Evolutionary conservation across 2,888 invertebrate genomes (phyloP).

Genomic region (Leucoptera coffeella): DNA sequence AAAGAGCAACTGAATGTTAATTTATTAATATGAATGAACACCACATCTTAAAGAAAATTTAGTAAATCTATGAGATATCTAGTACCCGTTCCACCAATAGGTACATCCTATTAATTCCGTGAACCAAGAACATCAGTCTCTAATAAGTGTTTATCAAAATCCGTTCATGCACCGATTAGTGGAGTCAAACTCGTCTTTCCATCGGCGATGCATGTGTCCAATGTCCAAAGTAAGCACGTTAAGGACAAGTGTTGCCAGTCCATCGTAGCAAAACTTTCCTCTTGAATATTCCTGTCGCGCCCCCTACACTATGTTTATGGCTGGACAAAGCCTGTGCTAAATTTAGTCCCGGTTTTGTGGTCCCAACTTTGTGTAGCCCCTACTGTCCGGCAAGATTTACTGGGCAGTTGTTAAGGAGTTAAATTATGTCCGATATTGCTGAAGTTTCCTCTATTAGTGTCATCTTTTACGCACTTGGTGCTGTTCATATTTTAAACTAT

Average conservation of each 20-base stretch:
- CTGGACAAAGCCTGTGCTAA: conserved; percentile 15
- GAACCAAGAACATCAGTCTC: no score
- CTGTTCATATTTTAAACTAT: no score
- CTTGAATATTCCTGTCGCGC: conserved; percentile 40
- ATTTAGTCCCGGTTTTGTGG: conserved; percentile 28
- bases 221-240: conserved; percentile 34
- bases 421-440: conserved; percentile 7
- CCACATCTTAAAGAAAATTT: no score
- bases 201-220: conserved; percentile 32
- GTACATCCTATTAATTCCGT: no score
- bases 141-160: conserved; percentile 44
- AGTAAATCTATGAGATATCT: no score
- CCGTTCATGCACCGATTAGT: conserved; percentile 38
- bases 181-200: no score
- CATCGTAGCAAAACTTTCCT: conserved; percentile 31
- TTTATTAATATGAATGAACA: no score
- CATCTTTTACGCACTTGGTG: no score
- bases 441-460: no score
- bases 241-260: conserved; percentile 30
- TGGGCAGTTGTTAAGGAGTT: conserved; percentile 8
- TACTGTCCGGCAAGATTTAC: conserved; percentile 29
- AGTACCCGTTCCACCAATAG: no score
- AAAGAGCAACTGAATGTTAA: no score
- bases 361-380: conserved; percentile 28
- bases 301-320: conserved; percentile 32